A percentile compares a stretch with the other conserved stretches of the same genome.
phyloP scores from a whole-genome alignment of 2,888 invertebrate genomes.

The Rotaria macrura region DNA sequence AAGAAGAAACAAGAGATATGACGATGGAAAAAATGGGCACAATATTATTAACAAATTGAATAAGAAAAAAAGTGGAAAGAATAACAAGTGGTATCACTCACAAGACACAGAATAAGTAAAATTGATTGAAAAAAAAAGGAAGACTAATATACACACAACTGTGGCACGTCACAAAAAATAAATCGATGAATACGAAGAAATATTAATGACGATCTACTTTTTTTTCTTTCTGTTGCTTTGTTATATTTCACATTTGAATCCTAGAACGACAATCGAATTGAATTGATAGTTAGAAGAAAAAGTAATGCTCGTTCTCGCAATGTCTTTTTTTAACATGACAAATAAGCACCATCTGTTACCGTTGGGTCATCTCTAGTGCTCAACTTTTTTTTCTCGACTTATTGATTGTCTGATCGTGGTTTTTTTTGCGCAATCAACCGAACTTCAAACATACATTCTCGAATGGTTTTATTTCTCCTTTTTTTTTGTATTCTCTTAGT shows the following conservation, averaged over 20 bases:
- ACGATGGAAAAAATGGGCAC: neutral
- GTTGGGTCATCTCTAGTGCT: neutral
- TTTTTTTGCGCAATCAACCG: slow-evolving; percentile 12
- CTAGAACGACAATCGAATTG: neutral
- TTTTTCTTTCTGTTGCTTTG: neutral
- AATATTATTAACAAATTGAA: neutral
- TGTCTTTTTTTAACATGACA: neutral
- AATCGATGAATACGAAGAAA: neutral
- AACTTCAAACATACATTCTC: neutral
- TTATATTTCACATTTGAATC: neutral
- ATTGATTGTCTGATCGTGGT: neutral
- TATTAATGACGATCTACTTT: neutral
- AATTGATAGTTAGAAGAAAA: neutral
- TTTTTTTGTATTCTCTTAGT: neutral
- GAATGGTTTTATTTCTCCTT: neutral
- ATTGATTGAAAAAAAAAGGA: neutral
- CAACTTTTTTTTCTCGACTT: neutral
- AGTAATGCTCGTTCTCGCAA: neutral
- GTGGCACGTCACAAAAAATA: neutral
- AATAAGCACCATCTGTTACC: neutral
- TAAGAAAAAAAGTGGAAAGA: neutral
- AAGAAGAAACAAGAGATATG: neutral
- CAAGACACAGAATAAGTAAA: too few relatives aligned
- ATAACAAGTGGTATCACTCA: neutral
- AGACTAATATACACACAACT: neutral